These are phyloP conservation scores for Oxytorus armatus DNA, from an alignment of 2,888 invertebrate species.

Conservation along the genomic window DNA sequence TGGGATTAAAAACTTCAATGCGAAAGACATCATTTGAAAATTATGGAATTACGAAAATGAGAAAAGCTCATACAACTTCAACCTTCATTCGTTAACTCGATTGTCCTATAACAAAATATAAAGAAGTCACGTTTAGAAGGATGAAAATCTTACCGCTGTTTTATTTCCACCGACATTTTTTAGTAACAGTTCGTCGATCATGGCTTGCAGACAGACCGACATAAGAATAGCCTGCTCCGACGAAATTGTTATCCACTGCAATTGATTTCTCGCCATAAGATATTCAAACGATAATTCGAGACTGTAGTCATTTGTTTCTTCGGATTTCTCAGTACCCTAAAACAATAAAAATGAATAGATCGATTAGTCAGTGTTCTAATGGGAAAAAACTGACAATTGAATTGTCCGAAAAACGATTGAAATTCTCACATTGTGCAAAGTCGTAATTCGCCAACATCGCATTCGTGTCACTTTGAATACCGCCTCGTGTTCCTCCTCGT, in stretches of 20 bases:
- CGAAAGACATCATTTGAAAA: no score
- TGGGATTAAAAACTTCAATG: background rate
- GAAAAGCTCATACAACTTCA: no score
- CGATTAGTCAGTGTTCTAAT: background rate
- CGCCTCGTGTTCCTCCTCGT: constrained; percentile 90
- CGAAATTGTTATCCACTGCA: constrained; percentile 97
- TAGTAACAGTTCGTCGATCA: constrained; percentile 96
- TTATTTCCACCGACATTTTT: constrained; percentile 88
- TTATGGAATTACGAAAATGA: no score
- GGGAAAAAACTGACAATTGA: constrained; percentile 4
- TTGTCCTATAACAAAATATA: no score
- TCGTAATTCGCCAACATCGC: constrained; percentile 98
- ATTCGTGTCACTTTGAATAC: constrained; percentile 97
- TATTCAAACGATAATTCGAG: constrained; percentile 98
- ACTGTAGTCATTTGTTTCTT: constrained; percentile 77
- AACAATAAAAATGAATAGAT: constrained; percentile 16
- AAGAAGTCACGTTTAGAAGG: background rate
- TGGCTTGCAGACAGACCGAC: constrained; percentile 97
- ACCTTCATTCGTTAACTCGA: no score
- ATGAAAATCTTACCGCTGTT: constrained; percentile 78
- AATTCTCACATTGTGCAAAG: constrained; percentile 89
- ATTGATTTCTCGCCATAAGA: constrained; percentile 94
- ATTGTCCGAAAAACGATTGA: background rate
- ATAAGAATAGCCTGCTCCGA: constrained; percentile 97
- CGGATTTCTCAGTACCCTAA: constrained; percentile 76